Evolutionary conservation across 2,113 vertebrate species (phyloP).

Genomic region (Xiphorhynchus elegans): DNA sequence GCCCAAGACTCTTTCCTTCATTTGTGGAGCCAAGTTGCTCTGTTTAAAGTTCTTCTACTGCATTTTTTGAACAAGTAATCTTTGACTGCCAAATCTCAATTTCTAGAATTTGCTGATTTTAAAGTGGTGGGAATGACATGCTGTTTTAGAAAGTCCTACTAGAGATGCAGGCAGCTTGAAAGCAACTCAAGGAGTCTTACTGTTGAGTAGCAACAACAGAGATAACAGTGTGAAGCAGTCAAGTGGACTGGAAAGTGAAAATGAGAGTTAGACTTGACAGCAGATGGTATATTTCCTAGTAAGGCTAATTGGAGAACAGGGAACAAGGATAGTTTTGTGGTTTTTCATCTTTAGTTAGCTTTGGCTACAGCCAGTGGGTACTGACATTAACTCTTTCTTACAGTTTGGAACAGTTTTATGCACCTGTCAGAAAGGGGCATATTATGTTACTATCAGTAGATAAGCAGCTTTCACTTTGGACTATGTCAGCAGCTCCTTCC

Average conservation of each 20-base stretch:
- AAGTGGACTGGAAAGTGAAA: conserved; percentile 39
- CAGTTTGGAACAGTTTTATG: not conserved
- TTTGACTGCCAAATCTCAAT: not conserved
- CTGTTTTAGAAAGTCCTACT: not conserved
- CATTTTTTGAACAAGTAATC: not conserved
- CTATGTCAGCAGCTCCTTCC: not conserved
- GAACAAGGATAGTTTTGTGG: not conserved
- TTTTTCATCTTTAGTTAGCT: not conserved
- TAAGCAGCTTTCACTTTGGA: not conserved
- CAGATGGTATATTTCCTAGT: not conserved
- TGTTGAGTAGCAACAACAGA: not conserved
- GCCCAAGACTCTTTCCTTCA: not conserved
- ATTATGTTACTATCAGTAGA: not conserved
- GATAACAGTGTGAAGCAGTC: not conserved
- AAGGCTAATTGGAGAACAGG: not conserved
- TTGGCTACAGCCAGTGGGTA: not conserved
- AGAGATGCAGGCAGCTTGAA: not conserved
- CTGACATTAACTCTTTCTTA: not conserved
- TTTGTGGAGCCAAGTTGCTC: not conserved
- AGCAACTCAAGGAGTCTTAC: not conserved
- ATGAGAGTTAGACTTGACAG: not conserved
- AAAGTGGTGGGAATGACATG: not conserved
- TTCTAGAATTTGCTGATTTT: not conserved
- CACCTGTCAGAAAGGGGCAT: not conserved
- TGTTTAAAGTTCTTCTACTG: not conserved